phyloP scores from a whole-genome alignment of 2,888 invertebrate species.

The Helleia helle region DNA sequence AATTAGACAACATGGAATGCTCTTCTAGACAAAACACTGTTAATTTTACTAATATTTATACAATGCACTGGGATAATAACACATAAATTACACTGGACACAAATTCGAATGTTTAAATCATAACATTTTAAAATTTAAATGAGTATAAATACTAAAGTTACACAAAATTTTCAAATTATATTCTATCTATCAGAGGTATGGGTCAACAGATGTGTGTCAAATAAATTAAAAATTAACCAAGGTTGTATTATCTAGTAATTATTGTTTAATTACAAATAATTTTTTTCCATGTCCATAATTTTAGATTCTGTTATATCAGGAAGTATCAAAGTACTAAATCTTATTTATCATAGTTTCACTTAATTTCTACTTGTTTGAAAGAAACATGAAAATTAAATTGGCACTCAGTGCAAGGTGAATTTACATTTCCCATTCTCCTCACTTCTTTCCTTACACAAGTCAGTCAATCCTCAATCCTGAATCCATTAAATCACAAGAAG shows the following conservation, averaged over 20 bases:
- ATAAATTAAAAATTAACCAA: not conserved
- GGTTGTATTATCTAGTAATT: too few relatives aligned
- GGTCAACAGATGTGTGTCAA: not conserved
- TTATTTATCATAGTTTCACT: slow-evolving; percentile 2
- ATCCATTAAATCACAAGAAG: slow-evolving; percentile 40
- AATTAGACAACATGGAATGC: slow-evolving; percentile 4
- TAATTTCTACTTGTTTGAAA: slow-evolving; percentile 12
- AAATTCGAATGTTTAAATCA: not conserved
- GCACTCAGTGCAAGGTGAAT: slow-evolving; percentile 52
- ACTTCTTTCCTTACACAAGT: slow-evolving; percentile 45
- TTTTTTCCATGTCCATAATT: not conserved
- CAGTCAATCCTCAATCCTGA: slow-evolving; percentile 52
- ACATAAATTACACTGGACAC: not conserved
- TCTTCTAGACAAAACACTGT: slow-evolving; percentile 6
- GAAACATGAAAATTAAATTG: slow-evolving; percentile 33
- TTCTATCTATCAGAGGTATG: not conserved
- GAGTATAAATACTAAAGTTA: not conserved
- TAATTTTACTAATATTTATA: not conserved
- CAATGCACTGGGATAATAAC: slow-evolving; percentile 7
- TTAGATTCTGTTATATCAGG: not conserved
- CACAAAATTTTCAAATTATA: not conserved
- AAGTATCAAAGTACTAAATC: not conserved
- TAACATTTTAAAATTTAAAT: not conserved
- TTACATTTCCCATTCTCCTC: slow-evolving; percentile 29
- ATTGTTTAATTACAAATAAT: not conserved